Base-by-base conservation (phyloP, 2,113 vertebrate genomes). In the Tupaia tana region DNA sequence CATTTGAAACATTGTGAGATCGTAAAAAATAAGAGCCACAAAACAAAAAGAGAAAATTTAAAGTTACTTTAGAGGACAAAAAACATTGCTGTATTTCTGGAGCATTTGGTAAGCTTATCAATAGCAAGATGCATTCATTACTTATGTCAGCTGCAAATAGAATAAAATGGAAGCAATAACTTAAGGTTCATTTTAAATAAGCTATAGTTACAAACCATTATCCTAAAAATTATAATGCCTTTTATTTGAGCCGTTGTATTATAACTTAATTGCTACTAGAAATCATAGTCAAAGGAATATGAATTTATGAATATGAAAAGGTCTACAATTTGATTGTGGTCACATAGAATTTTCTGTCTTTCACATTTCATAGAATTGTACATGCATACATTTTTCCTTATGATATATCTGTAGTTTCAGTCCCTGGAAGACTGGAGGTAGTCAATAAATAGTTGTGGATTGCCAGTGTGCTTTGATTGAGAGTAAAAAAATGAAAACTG, bases 21-120 rank as follows among this genome's bases (percentile, higher is more conserved):
- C 80, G 86, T 20, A 96, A 94, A 94, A 96, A 95, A 83, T 59
- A 93, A 95, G 66, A 84, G 9, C 25, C 91, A 94, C 89, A 67
- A 91, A 96, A 78, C 29, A 61, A 67, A 61, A 83, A 73, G 59
- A 43, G 87, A 95, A 95, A 74, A 58, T 71, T 63, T 6, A 86
- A 61, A 69, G 43, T 90, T 75, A 34, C 71, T 95, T 95, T 96
- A 91, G 82, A 91, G 86, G 71, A 89, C 31, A 91, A 89, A 73
- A 92, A 24, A 66, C 90, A 31, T 90, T 95, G 7, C 34, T 86
- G 14, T 73, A 25, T 90, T 95, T 95, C 85, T 90, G 73, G 29
- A 87, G 10, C 88, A 90, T 73, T 95, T 95, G 82, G 54, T 90
- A 95, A 87, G 83, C 16, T 27, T 87, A 73, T 71, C 82, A 89